Percentiles rank a stretch among this genome's conserved stretches.
These are phyloP conservation scores for Oscheius sp. DNA, from an alignment of 2,888 invertebrate species.

Conservation along the genomic window DNA sequence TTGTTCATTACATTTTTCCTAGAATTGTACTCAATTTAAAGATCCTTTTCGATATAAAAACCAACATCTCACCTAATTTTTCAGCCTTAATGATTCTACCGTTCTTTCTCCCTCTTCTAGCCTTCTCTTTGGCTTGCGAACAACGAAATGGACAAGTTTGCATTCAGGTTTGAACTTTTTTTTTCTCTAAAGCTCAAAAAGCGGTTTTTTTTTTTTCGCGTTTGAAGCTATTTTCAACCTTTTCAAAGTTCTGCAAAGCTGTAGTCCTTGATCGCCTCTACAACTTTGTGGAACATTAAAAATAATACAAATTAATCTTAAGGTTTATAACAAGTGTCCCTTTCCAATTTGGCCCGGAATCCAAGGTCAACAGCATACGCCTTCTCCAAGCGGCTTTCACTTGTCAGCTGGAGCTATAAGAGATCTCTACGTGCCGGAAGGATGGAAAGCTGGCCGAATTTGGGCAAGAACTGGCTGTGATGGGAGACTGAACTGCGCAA, in stretches of 20 bases:
- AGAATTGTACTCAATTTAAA: too few relatives aligned
- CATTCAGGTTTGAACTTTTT: not conserved
- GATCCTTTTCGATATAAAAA: too few relatives aligned
- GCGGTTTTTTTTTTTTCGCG: too few relatives aligned
- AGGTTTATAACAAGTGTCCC: conserved; percentile 54
- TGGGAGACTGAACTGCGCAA: conserved; percentile 58
- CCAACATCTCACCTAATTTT: too few relatives aligned
- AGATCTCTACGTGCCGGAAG: conserved; percentile 49
- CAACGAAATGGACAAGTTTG: not conserved
- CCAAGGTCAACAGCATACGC: conserved; percentile 32
- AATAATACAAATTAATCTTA: not conserved
- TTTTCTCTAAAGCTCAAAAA: too few relatives aligned
- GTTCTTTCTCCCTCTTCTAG: not conserved
- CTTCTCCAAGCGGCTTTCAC: conserved; percentile 40
- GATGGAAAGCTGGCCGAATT: conserved; percentile 57
- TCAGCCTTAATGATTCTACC: not conserved
- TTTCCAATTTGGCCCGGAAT: conserved; percentile 64
- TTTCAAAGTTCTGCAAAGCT: too few relatives aligned
- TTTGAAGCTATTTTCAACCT: too few relatives aligned
- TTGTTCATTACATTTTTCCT: too few relatives aligned
- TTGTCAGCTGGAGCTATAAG: conserved; percentile 38
- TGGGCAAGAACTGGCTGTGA: conserved; percentile 63
- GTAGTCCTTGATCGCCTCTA: too few relatives aligned
- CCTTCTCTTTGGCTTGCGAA: not conserved
- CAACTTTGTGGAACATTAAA: too few relatives aligned